Evolutionary conservation across 2,113 vertebrate genomes (phyloP), one percentile per base, ranked within the genome.

Genomic region (Cheirogaleus medius): DNA sequence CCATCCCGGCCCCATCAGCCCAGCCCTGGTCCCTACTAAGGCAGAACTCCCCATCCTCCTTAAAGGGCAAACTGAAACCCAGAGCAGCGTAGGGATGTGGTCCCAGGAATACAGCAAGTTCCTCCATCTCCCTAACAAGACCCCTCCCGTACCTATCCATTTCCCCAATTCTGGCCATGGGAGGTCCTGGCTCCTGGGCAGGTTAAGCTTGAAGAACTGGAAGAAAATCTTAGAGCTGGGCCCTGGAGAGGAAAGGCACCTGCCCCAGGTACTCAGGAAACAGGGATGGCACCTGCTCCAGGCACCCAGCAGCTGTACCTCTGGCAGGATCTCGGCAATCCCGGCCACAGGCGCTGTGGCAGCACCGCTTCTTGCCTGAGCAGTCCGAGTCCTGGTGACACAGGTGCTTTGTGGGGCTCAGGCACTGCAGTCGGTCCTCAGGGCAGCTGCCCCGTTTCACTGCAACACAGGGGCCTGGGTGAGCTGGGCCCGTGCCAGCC

Each of bases 401-500:
- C 39, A 82, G 25, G 66, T 98, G 98, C 68, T 93, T 82, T 0
- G 6, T 37, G 10, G 96, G 93, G 66, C 97, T 93, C n/a, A 97
- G 64, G 64, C 98, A 98, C n/a, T 0, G 58, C 74, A 96, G 69
- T 0, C 0, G 64, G 32, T 97, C 97, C 91, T 80, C 1, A 0
- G 97, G 98, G 54, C 98, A 98, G 44, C 29, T 42, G 32, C 98
- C 98, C 6, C 0, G 18, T 71, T 98, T 98, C 0, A 97, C 98
- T 98, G 95, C 32, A 97, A 97, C 63, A 97, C 39, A 94, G 49
- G 64, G 13, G 9, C 34, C 23, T 6, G n/a, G 82, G 23, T 95
- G 71, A 97, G 88, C 42, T 47, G 85, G 7, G n/a, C 32, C 64
- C 0, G 2, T 37, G 68, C 17, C 37, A 25, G 3, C 10, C 1